phyloP scores from a whole-genome alignment of 2,888 invertebrate genomes.

The Chirona hameri region DNA sequence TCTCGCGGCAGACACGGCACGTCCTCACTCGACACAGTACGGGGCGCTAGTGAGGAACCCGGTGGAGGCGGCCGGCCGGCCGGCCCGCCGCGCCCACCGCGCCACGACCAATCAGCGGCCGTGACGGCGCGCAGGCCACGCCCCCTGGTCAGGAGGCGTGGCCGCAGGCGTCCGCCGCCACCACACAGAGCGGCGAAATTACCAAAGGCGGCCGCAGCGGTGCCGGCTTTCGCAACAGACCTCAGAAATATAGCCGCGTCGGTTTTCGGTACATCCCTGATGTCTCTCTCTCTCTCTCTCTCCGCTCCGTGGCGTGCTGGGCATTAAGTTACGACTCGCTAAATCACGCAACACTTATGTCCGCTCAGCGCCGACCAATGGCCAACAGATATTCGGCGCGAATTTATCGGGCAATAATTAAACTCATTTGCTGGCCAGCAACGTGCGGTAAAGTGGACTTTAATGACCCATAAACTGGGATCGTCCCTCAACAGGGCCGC shows the following conservation, averaged over 20 bases:
- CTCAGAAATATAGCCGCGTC: neutral
- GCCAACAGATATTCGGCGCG: neutral
- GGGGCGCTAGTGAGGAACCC: neutral
- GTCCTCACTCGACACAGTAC: neutral
- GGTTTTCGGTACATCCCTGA: neutral
- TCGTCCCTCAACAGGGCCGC: neutral
- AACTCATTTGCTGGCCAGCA: slow-evolving; percentile 23
- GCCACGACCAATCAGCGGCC: neutral
- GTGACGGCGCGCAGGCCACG: neutral
- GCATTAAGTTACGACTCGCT: slow-evolving; percentile 24
- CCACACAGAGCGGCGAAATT: neutral
- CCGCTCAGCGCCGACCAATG: neutral
- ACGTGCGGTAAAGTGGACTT: neutral
- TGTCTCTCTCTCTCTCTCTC: slow-evolving; percentile 2
- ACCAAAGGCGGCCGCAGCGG: neutral
- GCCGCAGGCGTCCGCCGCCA: slow-evolving; percentile 6
- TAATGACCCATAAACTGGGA: slow-evolving; percentile 4
- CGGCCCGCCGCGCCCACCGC: slow-evolving; percentile 2
- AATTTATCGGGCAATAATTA: slow-evolving; percentile 22
- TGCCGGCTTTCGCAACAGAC: slow-evolving; percentile 1
- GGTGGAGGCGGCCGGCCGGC: neutral
- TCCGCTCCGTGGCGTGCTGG: neutral
- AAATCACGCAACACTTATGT: slow-evolving; percentile 24
- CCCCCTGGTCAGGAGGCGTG: slow-evolving; percentile 24
- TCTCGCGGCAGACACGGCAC: neutral